Evolutionary conservation across 2,113 vertebrate genomes (phyloP), one percentile per base, ranked within the genome.

Genomic region (Pedetes capensis): DNA sequence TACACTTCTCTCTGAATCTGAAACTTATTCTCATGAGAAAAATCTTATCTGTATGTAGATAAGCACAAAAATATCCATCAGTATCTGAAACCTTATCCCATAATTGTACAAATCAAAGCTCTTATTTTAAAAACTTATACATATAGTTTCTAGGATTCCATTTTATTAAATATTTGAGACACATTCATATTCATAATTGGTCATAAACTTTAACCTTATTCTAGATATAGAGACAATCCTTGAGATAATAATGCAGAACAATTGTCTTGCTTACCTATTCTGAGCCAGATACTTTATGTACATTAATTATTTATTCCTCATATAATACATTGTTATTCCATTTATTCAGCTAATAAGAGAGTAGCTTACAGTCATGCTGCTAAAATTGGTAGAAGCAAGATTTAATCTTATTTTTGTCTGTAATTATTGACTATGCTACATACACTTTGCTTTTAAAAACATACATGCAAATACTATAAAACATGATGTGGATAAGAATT

Each of bases 231-330:
- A 87, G 25, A 44, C 39, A 63, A 55, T 86, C 7, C 57, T 82
- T 71, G 20, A 86, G 37, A 23, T 76, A 81, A 81, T 69, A 64
- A 37, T 86, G 2, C 9, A 47, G 2, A 47, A 27, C n/a, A 66
- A n/a, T 72, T 82, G 47, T 66, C 23, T 75, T 81, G 32, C 8
- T 72, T 95, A 20, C 3, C 29, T 90, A 72, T 1, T 72, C 22
- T 72, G 34, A 69, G 23, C 8, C 16, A 55, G 49, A 49, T 51
- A 66, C 25, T 66, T 85, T 72, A 76, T 13, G 37, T 66, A 34
- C 16, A 76, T 44, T 69, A 59, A 37, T 90, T 84, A 47, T 49
- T 92, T 89, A 53, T 61, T 89, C 1, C 5, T 89, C 25, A 42
- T 23, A 5, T 32, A 59, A 12, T 79, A 66, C 34, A 22, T 13